Evolutionary conservation across 2,113 vertebrate genomes (phyloP).

Genomic region (Montifringilla adamsi): DNA sequence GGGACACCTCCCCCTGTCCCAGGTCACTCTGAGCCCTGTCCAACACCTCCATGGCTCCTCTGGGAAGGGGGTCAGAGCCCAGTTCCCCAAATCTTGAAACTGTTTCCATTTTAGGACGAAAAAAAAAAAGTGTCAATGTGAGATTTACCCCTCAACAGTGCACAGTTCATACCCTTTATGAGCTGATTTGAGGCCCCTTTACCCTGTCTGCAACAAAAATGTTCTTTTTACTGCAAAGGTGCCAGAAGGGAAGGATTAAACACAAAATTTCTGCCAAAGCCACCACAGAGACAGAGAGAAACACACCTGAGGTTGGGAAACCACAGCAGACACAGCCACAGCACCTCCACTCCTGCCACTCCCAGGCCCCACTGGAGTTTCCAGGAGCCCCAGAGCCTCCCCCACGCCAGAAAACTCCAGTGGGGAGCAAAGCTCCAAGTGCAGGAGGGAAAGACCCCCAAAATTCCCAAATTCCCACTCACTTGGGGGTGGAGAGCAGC

Average conservation of each 20-base stretch:
- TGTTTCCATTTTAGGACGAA: neutral
- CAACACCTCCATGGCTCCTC: neutral
- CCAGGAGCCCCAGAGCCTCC: neutral
- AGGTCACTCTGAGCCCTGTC: neutral
- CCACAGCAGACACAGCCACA: neutral
- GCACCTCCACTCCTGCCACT: neutral
- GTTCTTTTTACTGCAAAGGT: neutral
- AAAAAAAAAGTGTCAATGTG: fast-evolving
- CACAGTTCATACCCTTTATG: fast-evolving
- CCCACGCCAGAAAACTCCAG: neutral
- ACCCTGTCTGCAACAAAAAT: neutral
- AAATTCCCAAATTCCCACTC: constrained; percentile 25
- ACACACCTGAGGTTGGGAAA: neutral
- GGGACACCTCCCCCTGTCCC: neutral
- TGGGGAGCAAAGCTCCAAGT: fast-evolving
- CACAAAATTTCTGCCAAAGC: neutral
- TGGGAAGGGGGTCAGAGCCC: neutral
- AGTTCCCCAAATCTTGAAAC: neutral
- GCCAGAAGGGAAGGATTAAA: neutral
- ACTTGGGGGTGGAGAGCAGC: constrained; percentile 86
- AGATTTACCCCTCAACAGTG: neutral
- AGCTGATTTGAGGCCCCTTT: neutral
- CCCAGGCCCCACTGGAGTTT: fast-evolving
- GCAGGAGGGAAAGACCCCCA: neutral
- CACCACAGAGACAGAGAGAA: neutral